A percentile compares a stretch with the other conserved stretches of the same genome.
Conservation (phyloP, 1,140 invertebrate species). For the Cephus cinctus region DNA sequence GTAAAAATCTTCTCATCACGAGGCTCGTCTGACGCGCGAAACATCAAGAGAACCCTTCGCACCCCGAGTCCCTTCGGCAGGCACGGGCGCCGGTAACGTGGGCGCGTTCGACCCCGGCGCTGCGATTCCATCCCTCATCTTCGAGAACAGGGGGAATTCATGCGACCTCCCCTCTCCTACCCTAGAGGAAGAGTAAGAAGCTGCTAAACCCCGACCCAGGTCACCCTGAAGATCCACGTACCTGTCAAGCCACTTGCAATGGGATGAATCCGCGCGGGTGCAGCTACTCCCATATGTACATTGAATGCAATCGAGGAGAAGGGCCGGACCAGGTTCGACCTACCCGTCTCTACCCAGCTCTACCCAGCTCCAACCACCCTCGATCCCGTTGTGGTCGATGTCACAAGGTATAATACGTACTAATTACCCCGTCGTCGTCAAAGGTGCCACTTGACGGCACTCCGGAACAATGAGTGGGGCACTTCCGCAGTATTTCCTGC, state of each 20-base stretch:
- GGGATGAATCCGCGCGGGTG: too few species aligned
- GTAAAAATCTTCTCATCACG: background rate
- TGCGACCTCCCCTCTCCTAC: background rate
- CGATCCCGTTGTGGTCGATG: too few species aligned
- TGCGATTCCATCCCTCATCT: background rate
- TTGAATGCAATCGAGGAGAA: too few species aligned
- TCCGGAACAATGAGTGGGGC: slow-evolving; percentile 35
- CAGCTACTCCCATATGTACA: background rate
- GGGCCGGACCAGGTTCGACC: too few species aligned
- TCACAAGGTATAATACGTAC: slow-evolving; percentile 44
- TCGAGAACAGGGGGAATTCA: too few species aligned
- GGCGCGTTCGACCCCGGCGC: background rate
- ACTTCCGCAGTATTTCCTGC: slow-evolving; percentile 42
- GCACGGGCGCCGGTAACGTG: background rate
- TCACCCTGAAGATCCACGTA: too few species aligned
- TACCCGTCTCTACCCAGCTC: too few species aligned
- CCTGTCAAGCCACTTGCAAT: too few species aligned
- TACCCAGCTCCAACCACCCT: too few species aligned
- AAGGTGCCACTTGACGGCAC: slow-evolving; percentile 21
- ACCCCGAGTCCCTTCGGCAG: too few species aligned
- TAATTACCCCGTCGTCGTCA: slow-evolving; percentile 44
- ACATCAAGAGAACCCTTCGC: background rate
- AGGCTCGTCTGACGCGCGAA: background rate
- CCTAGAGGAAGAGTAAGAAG: slow-evolving; percentile 3
- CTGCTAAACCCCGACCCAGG: too few species aligned